phyloP scores from a whole-genome alignment of 2,113 vertebrate genomes.

The Eurystomus gularis region DNA sequence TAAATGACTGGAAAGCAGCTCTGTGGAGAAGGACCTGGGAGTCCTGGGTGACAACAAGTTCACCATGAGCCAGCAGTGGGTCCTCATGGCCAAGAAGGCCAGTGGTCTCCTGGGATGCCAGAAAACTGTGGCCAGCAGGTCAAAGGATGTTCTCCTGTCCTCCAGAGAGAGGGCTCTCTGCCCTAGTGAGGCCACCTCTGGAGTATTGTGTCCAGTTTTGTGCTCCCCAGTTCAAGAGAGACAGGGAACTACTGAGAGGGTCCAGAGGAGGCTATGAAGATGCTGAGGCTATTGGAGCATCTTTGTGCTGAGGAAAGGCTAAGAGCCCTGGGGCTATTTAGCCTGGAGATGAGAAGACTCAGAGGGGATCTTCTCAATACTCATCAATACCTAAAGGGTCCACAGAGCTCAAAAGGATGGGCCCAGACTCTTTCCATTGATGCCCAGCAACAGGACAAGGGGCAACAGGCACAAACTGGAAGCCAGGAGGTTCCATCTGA shows the following conservation, averaged over 20 bases:
- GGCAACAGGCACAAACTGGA: no score
- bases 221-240: background rate
- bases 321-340: background rate
- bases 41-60: background rate
- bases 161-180: no score
- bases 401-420: background rate
- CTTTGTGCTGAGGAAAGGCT: background rate
- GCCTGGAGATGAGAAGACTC: background rate
- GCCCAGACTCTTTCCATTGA: background rate
- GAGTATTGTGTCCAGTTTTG: background rate
- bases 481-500: background rate
- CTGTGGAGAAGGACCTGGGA: background rate
- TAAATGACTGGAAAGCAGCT: background rate
- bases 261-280: background rate
- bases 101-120: background rate
- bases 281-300: background rate
- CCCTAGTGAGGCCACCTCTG: background rate
- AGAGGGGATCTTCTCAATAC: background rate
- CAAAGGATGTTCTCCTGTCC: background rate
- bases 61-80: background rate
- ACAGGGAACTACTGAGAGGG: background rate
- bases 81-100: background rate
- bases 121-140: background rate
- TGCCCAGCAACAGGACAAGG: background rate
- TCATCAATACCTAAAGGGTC: background rate